Evolutionary conservation across 2,797 vertebrate genomes (phyloP), one percentile per base, ranked within the genome.

Genomic region (Brachyrhaphis roseni): DNA sequence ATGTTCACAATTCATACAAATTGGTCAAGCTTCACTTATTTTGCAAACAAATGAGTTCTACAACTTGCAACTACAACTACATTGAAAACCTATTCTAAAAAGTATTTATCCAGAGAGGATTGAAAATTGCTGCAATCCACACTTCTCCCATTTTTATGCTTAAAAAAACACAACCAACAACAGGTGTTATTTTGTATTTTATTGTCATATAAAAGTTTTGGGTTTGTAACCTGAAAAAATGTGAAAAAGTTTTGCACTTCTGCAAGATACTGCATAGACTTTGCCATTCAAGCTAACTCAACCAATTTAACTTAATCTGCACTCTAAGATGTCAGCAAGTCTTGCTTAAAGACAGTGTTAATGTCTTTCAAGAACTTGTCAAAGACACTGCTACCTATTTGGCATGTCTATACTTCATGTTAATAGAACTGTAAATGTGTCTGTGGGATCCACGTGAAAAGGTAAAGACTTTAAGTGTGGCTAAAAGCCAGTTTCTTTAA

Each of bases 391-490:
- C 12, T 59, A 76, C 34, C 75, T 70, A 28, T 41, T 62, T 34
- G 71, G 36, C 15, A 34, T n/a, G 34, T 78, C 36, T 43, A 13
- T 39, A 47, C 23, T 75, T 8, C 28, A 71, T 71, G 23, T 64
- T 72, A 72, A 76, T 45, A 39, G 11, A 78, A 36, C 28, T 74
- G 49, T 23, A 74, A 83, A 76, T 66, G 11, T 5, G 36, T 39
- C 18, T 8, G n/a, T 28, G 12, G 7, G 6, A 74, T 74, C 18
- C 13, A 31, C 7, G 31, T 20, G 5, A 28, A 59, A 75, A 43
- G 28, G n/a, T 20, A 23, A 70, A 64, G 39, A 3, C 20, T 2
- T 34, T 70, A 59, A 66, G 49, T 28, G 46, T 26, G 6, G n/a
- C 12, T 76, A 72, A 23, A 72, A 75, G 31, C 8, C 10, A 34